Percentiles rank a stretch among this genome's conserved stretches.
phyloP scores from a whole-genome alignment of 2,113 vertebrate species.

The Cryptotis parvus region DNA sequence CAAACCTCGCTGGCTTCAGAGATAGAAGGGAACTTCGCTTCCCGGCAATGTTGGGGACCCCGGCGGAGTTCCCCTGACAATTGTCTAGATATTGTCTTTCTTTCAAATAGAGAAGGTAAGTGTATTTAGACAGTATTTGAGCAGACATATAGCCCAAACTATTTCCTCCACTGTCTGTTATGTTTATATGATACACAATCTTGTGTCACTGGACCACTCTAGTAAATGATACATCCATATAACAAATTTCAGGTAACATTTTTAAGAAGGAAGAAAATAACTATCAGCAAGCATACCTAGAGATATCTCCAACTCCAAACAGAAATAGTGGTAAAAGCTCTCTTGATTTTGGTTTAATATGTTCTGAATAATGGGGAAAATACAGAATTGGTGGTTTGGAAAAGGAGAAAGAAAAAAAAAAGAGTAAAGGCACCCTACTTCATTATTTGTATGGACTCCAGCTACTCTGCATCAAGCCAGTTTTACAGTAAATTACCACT shows the following conservation, averaged over 20 bases:
- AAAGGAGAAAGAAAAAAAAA: not conserved
- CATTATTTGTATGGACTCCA: not conserved
- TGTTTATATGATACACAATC: not conserved
- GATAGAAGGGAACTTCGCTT: no score
- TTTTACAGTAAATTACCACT: not conserved
- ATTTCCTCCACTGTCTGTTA: not conserved
- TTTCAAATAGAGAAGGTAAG: not conserved
- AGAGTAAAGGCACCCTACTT: not conserved
- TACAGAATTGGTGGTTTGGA: not conserved
- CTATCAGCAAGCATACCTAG: not conserved
- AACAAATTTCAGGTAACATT: not conserved
- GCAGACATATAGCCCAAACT: not conserved
- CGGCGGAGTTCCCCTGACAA: no score
- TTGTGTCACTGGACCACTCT: not conserved
- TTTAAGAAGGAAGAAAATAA: not conserved
- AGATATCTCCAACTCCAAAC: not conserved
- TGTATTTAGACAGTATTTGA: not conserved
- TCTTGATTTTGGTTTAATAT: not conserved
- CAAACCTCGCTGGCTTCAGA: no score
- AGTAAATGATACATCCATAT: not conserved
- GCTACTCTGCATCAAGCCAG: slow-evolving; percentile 30
- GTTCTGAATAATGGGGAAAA: not conserved
- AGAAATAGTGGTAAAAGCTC: not conserved
- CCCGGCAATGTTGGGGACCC: no score
- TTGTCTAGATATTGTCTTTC: not conserved